Evolutionary conservation across 2,113 vertebrate genomes (phyloP), one percentile per base, ranked within the genome.

Genomic region (Scytalopus superciliaris): DNA sequence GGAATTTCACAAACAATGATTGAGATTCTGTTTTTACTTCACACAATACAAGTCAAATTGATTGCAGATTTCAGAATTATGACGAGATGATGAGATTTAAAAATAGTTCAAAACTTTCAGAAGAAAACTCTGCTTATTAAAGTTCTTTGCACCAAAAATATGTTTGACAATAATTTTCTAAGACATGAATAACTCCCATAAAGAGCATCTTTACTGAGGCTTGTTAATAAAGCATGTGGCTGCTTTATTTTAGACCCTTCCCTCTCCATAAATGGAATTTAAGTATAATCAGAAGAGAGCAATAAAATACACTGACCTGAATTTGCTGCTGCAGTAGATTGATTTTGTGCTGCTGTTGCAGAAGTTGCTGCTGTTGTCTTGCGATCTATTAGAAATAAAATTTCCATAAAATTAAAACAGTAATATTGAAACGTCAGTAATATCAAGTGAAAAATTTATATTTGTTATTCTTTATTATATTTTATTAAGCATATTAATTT

Each of bases 341-440:
- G 98, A 99, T 99, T 98, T 99, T 99, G 98, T 99, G 99, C 98
- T 99, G 99, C 98, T 99, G 99, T 98, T 99, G 99, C 97, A 99
- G 98, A 97, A 99, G 99, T 98, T 99, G 99, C 98, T 99, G 99
- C 97, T 99, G 99, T 98, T 99, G 99, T 98, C 99, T 99, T 96
- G 99, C 99, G 94, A 99, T 99, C 99, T 99, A 97, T 95, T 86
- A 96, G 95, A 97, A 97, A 97, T 90, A 98, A 98, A 98, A 97
- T 96, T 97, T 91, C 62, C 90, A 97, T 98, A 98, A 97, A 96
- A 97, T 98, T 96, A 90, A 96, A 95, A 96, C 68, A 79, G 70
- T 85, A 95, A 96, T 94, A 96, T 78, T 96, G 89, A 96, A 93
- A 91, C 55, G 94, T 96, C 87, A 96, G 69, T 84, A 95, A 86